Evolutionary conservation across 2,888 invertebrate genomes (phyloP).

Genomic region (Danaus chrysippus): DNA sequence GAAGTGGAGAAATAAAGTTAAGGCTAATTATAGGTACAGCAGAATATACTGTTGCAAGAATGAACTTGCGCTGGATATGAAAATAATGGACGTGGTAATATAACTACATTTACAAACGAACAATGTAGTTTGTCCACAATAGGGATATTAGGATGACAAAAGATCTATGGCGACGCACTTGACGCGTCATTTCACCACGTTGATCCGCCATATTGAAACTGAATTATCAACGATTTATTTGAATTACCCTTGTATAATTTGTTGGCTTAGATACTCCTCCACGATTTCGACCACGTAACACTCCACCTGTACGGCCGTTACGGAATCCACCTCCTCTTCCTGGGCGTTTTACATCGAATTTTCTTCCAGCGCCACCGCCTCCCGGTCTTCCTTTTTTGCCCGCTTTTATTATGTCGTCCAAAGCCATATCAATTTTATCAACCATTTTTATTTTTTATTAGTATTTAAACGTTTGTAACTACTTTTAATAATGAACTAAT

Average conservation of each 20-base stretch:
- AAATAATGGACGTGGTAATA: neutral
- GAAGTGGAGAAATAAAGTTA: neutral
- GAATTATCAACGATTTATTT: slow-evolving; percentile 55
- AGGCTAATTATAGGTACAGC: neutral
- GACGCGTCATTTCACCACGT: slow-evolving; percentile 64
- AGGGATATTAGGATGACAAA: slow-evolving; percentile 3
- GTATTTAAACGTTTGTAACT: slow-evolving; percentile 2
- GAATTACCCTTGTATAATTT: slow-evolving; percentile 84
- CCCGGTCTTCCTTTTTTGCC: slow-evolving; percentile 84
- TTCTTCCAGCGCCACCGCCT: slow-evolving; percentile 77
- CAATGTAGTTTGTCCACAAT: slow-evolving; percentile 3
- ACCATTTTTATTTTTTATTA: slow-evolving; percentile 84
- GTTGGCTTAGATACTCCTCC: slow-evolving; percentile 83
- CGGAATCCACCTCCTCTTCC: slow-evolving; percentile 68
- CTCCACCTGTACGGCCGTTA: slow-evolving; percentile 77
- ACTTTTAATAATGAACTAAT: slow-evolving; percentile 9
- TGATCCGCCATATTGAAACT: slow-evolving; percentile 61
- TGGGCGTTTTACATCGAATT: slow-evolving; percentile 61
- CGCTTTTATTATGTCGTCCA: slow-evolving; percentile 97
- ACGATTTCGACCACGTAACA: slow-evolving; percentile 85
- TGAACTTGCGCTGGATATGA: slow-evolving; percentile 1
- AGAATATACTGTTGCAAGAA: neutral
- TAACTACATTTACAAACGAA: neutral
- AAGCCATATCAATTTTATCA: slow-evolving; percentile 97
- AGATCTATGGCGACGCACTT: slow-evolving; percentile 27